Conservation (phyloP, 2,888 invertebrate genomes). For the Cetonia aurata region DNA sequence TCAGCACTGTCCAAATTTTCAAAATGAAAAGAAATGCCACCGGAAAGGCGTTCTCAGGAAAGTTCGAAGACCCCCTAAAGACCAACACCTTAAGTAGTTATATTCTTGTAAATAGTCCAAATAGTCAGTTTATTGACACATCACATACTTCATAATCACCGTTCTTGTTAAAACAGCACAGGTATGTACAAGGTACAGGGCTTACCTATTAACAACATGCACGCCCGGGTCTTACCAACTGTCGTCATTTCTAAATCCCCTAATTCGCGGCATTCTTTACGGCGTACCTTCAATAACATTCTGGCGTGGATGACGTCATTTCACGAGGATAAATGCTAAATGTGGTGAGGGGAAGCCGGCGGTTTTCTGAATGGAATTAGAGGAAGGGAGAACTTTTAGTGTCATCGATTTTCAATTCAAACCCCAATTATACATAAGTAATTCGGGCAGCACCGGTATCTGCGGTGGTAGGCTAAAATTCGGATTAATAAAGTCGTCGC, state of each 20-base stretch:
- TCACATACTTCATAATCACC: no score
- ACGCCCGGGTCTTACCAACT: no score
- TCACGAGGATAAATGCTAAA: slow-evolving; percentile 26
- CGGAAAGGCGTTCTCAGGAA: no score
- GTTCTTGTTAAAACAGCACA: no score
- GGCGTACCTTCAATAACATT: slow-evolving; percentile 1
- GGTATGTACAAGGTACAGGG: no score
- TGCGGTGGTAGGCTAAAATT: slow-evolving; percentile 35
- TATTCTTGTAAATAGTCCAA: no score
- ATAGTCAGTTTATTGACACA: no score
- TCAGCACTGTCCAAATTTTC: no score
- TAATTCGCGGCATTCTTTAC: slow-evolving; percentile 7
- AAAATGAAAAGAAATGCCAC: no score
- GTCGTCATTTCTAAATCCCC: slow-evolving; percentile 11
- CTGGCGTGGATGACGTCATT: slow-evolving; percentile 22
- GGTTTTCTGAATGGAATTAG: slow-evolving; percentile 35
- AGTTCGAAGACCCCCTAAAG: no score
- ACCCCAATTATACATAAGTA: slow-evolving; percentile 42
- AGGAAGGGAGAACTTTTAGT: slow-evolving; percentile 28
- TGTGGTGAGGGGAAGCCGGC: slow-evolving; percentile 16
- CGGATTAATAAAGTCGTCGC: slow-evolving; percentile 38
- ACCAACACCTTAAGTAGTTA: no score
- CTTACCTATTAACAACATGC: no score
- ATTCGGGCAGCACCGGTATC: slow-evolving; percentile 29
- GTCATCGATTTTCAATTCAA: slow-evolving; percentile 42